Evolutionary conservation across 2,888 invertebrate genomes (phyloP).

Genomic region (Cremastinae sp.): DNA sequence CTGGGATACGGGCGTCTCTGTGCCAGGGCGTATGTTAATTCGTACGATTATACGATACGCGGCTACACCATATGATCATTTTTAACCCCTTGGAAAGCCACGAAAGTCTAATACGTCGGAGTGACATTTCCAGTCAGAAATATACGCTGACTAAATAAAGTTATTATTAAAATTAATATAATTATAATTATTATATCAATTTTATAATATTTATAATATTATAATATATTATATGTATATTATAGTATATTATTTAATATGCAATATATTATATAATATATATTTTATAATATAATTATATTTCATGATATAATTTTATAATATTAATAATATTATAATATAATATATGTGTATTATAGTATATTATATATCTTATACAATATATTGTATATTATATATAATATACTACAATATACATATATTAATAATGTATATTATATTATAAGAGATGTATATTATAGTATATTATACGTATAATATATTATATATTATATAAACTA

Average conservation of each 20-base stretch:
- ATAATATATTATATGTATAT: background rate
- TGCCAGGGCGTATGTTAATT: background rate
- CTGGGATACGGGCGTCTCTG: constrained; percentile 16
- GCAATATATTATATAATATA: no score
- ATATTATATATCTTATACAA: no score
- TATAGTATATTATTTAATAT: background rate
- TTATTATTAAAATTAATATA: background rate
- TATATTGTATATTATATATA: no score
- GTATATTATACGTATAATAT: no score
- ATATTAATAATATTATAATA: no score
- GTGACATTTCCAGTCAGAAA: constrained; percentile 18
- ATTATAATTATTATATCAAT: background rate
- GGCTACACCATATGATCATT: background rate
- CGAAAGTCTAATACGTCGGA: constrained; percentile 22
- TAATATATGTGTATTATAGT: no score
- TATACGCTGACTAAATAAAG: background rate
- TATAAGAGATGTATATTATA: no score
- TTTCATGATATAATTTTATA: no score
- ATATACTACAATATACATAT: no score
- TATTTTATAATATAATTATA: no score
- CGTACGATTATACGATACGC: background rate
- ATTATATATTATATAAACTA: no score
- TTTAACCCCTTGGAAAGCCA: constrained; percentile 40
- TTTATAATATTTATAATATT: background rate
- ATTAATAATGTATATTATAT: no score